A percentile compares a stretch with the other conserved stretches of the same genome.
Evolutionary conservation across 2,888 invertebrate genomes (phyloP).

Genomic region (Schizaphis graminum): DNA sequence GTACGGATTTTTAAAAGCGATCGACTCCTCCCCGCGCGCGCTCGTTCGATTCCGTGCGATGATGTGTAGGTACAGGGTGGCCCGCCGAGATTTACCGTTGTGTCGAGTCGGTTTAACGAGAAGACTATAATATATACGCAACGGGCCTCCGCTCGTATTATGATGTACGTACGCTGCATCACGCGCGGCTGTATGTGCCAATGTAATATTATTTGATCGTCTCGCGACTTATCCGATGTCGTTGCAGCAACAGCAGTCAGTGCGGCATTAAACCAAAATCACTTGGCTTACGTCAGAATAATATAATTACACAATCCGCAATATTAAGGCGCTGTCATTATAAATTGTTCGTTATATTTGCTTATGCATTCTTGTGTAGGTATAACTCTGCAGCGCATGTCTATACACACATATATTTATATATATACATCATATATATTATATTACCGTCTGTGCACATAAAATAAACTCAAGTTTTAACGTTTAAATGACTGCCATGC

Average conservation of each 20-base stretch:
- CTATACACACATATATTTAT: not conserved
- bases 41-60: not conserved
- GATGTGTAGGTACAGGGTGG: not conserved
- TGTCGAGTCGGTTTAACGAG: not conserved
- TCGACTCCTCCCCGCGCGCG: not conserved
- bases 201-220: not conserved
- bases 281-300: not conserved
- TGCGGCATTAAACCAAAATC: not conserved
- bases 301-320: not conserved
- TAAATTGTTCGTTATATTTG: not conserved
- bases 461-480: not conserved
- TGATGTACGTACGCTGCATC: not conserved
- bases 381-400: not conserved
- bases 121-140: not conserved
- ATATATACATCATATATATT: too few relatives aligned
- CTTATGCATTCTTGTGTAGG: not conserved
- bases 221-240: not conserved
- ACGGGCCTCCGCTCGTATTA: not conserved
- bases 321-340: not conserved
- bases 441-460: not conserved
- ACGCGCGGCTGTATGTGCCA: not conserved
- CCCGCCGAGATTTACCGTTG: not conserved
- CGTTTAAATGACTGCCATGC: not conserved
- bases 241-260: not conserved
- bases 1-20: not conserved